A percentile compares a stretch with the other conserved stretches of the same genome.
These are phyloP conservation scores for Girardinichthys multiradiatus DNA, from an alignment of 2,113 vertebrate species.

Conservation along the genomic window DNA sequence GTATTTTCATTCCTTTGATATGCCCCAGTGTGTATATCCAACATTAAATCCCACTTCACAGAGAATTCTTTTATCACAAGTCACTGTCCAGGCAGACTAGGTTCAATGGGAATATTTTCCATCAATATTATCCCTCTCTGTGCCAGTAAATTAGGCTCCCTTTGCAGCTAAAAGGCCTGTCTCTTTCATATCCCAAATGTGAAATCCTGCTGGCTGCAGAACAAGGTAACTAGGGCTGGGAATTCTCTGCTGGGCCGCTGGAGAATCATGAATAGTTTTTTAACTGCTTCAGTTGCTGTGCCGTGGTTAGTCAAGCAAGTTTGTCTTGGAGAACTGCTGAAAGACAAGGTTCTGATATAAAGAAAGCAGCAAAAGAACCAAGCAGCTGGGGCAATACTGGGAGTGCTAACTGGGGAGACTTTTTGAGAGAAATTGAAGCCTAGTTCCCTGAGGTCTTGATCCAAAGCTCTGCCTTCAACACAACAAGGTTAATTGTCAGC, in stretches of 20 bases:
- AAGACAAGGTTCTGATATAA: conserved; percentile 19
- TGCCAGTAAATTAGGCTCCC: conserved; percentile 30
- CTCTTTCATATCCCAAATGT: conserved; percentile 15
- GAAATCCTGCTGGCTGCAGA: conserved; percentile 23
- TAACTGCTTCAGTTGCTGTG: conserved; percentile 44
- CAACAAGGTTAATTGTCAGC: neutral
- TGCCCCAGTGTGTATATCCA: neutral
- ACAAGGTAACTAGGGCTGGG: conserved; percentile 28
- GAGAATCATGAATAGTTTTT: conserved; percentile 42
- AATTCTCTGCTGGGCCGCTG: conserved; percentile 18
- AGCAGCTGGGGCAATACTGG: neutral
- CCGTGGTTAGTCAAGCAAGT: conserved; percentile 27
- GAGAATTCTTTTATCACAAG: conserved; percentile 12
- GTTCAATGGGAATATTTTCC: conserved; percentile 11
- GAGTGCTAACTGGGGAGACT: neutral
- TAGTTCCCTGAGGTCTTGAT: neutral
- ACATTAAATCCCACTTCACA: conserved; percentile 12
- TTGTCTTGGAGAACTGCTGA: conserved; percentile 13
- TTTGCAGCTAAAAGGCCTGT: conserved; percentile 23
- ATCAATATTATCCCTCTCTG: conserved; percentile 7
- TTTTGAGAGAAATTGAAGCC: neutral
- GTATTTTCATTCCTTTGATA: conserved; percentile 1
- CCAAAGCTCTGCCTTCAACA: neutral
- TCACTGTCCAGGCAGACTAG: conserved; percentile 1
- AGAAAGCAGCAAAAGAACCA: conserved; percentile 5